Conservation (phyloP, 2,113 vertebrate species). For the Aegithalos caudatus region DNA sequence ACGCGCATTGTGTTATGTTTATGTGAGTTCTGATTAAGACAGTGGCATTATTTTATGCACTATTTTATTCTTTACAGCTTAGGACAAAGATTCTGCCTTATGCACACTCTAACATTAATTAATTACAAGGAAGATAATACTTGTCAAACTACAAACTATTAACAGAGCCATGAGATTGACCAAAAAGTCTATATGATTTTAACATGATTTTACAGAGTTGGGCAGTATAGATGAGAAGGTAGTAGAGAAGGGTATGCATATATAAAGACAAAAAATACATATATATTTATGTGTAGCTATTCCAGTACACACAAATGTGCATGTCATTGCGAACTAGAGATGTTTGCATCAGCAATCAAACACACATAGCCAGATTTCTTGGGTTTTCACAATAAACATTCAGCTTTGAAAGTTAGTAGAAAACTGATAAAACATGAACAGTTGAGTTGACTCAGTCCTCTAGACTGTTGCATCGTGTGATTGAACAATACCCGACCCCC, state of each 20-base stretch:
- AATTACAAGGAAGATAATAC: background rate
- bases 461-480: too few relatives aligned
- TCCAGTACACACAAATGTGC: rapidly evolving
- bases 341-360: background rate
- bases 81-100: background rate
- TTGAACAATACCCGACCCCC: too few relatives aligned
- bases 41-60: background rate
- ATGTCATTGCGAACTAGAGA: background rate
- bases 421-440: background rate
- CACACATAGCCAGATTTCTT: background rate
- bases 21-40: background rate
- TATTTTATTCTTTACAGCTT: background rate
- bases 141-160: background rate
- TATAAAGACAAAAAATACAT: background rate
- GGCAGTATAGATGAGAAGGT: background rate
- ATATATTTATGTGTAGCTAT: background rate
- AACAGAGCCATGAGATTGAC: background rate
- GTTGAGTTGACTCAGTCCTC: background rate
- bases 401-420: background rate
- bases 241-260: background rate
- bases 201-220: background rate
- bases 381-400: background rate
- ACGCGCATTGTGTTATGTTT: background rate
- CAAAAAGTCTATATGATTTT: background rate
- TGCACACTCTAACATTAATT: background rate